Evolutionary conservation across 2,113 vertebrate species (phyloP).

Genomic region (Lepus europaeus): DNA sequence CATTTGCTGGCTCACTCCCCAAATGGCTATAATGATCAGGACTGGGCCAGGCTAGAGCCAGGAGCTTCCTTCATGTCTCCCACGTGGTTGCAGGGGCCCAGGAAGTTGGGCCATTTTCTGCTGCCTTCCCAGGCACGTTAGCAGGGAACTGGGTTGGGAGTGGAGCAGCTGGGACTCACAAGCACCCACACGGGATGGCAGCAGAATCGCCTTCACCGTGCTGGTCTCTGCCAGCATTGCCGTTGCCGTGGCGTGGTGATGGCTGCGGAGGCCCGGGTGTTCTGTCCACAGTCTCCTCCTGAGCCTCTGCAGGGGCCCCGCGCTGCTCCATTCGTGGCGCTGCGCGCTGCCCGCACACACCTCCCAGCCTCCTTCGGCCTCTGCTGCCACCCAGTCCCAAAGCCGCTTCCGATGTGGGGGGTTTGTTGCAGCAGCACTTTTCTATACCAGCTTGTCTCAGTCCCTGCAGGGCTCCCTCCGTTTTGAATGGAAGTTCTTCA

Average conservation of each 20-base stretch:
- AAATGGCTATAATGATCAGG: too few relatives aligned
- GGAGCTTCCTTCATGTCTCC: too few relatives aligned
- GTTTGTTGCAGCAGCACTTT: not conserved
- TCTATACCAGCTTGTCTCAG: not conserved
- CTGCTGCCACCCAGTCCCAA: not conserved
- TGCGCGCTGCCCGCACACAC: not conserved
- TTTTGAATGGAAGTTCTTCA: constrained; percentile 27
- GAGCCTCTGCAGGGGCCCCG: not conserved
- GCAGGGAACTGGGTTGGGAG: too few relatives aligned
- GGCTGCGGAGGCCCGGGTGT: not conserved
- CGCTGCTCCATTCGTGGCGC: not conserved
- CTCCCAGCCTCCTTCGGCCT: not conserved
- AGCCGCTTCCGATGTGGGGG: not conserved
- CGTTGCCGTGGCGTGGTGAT: not conserved
- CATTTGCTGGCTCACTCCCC: too few relatives aligned
- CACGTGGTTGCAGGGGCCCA: too few relatives aligned
- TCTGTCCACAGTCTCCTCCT: not conserved
- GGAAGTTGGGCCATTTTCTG: too few relatives aligned
- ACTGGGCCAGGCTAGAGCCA: too few relatives aligned
- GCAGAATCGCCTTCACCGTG: not conserved
- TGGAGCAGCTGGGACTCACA: too few relatives aligned
- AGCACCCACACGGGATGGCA: too few relatives aligned
- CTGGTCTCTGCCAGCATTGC: not conserved
- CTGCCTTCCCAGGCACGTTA: too few relatives aligned
- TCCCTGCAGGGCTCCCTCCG: not conserved